Evolutionary conservation across 2,113 vertebrate genomes (phyloP).

Genomic region (Chionodraco myersi): DNA sequence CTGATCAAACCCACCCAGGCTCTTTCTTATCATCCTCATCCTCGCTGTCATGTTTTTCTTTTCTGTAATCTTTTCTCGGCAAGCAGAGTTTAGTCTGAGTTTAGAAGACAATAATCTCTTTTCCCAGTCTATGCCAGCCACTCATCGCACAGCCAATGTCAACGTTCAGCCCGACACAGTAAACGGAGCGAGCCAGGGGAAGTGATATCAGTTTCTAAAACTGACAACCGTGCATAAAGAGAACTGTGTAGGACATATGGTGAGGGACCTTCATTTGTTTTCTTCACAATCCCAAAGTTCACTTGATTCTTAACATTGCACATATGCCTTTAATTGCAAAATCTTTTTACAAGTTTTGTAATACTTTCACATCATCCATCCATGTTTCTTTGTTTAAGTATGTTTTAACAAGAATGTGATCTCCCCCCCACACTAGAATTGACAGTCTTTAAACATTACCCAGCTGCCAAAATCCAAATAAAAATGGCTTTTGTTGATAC

Average conservation of each 20-base stretch:
- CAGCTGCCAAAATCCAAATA: background rate
- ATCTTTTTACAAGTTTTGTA: background rate
- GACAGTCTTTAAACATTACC: background rate
- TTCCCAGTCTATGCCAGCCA: conserved; percentile 28
- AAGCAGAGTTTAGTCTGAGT: conserved; percentile 55
- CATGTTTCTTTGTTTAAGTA: background rate
- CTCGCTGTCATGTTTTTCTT: background rate
- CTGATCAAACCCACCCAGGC: background rate
- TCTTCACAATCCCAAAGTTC: background rate
- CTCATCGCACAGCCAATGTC: conserved; percentile 42
- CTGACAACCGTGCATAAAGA: conserved; percentile 15
- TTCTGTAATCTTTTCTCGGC: background rate
- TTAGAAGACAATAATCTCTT: conserved; percentile 46
- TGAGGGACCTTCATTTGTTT: background rate
- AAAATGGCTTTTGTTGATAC: background rate
- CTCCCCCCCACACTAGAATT: background rate
- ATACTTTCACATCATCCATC: background rate
- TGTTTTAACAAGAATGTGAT: background rate
- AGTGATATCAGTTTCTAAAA: conserved; percentile 30
- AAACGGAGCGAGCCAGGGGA: conserved; percentile 27
- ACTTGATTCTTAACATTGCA: background rate
- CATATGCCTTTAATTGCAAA: background rate
- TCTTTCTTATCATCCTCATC: background rate
- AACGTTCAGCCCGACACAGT: conserved; percentile 47
- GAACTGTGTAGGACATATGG: background rate